phyloP scores from a whole-genome alignment of 2,797 vertebrate genomes.

The Pelobates cultripes region DNA sequence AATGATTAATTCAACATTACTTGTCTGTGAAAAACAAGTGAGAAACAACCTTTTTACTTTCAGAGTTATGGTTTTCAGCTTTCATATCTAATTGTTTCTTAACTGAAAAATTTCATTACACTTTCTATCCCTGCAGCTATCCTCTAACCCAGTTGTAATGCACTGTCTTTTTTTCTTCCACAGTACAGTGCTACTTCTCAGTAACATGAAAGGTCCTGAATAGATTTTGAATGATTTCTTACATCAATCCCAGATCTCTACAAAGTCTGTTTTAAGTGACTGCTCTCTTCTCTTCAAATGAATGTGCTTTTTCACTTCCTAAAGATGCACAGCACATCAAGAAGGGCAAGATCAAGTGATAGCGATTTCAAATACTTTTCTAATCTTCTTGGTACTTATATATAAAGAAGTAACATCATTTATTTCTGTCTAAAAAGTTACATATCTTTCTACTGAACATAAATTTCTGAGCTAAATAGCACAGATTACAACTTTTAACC shows the following conservation, averaged over 20 bases:
- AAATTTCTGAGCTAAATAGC: too few species aligned
- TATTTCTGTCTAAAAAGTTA: background rate
- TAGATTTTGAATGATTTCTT: constrained; percentile 3
- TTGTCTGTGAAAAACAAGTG: too few species aligned
- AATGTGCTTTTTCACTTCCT: constrained; percentile 1
- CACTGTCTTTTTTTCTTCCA: background rate
- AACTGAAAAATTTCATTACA: background rate
- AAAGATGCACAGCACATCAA: background rate
- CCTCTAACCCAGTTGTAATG: background rate
- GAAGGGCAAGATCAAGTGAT: constrained; percentile 1
- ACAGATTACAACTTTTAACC: background rate
- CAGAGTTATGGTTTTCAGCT: background rate
- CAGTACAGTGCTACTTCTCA: background rate
- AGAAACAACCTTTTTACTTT: background rate
- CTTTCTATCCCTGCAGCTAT: background rate
- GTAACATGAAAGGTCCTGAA: constrained; percentile 1
- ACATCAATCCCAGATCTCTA: background rate
- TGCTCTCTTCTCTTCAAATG: background rate
- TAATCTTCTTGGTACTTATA: constrained; percentile 3
- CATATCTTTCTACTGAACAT: background rate
- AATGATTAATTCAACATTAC: too few species aligned
- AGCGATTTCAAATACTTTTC: background rate
- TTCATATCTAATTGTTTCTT: constrained; percentile 3
- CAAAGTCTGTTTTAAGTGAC: background rate
- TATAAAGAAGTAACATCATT: background rate